Percentiles rank a stretch among this genome's conserved stretches.
These are phyloP conservation scores for Scophthalmus maximus DNA, from an alignment of 2,113 vertebrate species.

Conservation along the genomic window DNA sequence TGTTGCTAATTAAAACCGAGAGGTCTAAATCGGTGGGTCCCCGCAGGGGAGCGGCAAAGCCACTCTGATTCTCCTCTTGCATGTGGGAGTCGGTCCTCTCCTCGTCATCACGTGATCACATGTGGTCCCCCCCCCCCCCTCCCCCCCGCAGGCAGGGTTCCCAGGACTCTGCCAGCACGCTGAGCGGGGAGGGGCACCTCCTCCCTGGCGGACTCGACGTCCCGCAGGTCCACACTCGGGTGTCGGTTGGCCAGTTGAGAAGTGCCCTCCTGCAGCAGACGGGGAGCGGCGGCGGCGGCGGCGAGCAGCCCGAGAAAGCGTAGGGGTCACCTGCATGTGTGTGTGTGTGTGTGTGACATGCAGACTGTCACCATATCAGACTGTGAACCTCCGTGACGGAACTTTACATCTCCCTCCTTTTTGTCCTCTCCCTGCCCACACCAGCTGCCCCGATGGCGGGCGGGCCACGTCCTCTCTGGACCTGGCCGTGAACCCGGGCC, in stretches of 20 bases:
- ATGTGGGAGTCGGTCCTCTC: neutral
- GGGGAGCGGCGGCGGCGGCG: constrained; percentile 55
- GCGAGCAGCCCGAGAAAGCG: constrained; percentile 69
- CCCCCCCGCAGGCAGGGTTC: constrained; percentile 74
- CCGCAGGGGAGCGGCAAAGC: constrained; percentile 41
- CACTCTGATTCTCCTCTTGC: constrained; percentile 29
- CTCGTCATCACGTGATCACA: neutral
- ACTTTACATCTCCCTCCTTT: neutral
- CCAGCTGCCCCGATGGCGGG: constrained; percentile 50
- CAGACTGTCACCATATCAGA: constrained; percentile 19
- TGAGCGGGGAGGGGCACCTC: constrained; percentile 47
- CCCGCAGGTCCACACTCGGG: constrained; percentile 78
- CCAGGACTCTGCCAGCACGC: constrained; percentile 60
- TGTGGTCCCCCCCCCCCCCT: constrained; percentile 30
- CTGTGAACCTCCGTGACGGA: constrained; percentile 11
- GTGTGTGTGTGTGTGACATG: constrained; percentile 57
- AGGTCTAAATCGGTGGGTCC: constrained; percentile 45
- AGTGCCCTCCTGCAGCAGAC: constrained; percentile 79
- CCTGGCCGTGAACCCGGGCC: constrained; percentile 61
- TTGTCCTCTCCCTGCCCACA: constrained; percentile 10
- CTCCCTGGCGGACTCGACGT: constrained; percentile 31
- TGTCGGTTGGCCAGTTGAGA: constrained; percentile 82
- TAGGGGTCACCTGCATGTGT: constrained; percentile 71
- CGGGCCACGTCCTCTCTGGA: constrained; percentile 67
- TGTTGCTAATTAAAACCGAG: constrained; percentile 48